These are phyloP conservation scores for Phainopepla nitens DNA, from an alignment of 2,113 vertebrate genomes.

Conservation along the genomic window DNA sequence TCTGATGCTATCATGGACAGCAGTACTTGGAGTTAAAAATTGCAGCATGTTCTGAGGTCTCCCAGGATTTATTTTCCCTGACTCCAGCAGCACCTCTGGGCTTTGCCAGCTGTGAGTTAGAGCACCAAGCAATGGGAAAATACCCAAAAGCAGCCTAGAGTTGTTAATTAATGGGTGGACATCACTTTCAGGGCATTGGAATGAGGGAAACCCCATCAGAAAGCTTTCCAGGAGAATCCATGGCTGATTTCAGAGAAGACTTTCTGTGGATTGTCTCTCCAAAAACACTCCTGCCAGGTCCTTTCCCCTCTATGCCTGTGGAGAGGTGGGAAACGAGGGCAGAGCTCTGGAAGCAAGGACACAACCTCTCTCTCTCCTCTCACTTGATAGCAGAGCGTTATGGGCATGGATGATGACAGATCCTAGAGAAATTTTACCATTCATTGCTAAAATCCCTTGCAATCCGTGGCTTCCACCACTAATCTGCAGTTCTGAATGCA, in stretches of 20 bases:
- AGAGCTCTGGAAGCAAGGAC: not conserved
- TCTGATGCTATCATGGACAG: not conserved
- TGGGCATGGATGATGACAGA: not conserved
- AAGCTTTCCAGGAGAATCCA: not conserved
- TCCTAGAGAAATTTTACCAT: not conserved
- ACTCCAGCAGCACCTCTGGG: not conserved
- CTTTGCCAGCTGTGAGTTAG: not conserved
- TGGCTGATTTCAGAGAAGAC: not conserved
- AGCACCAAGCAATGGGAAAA: not conserved
- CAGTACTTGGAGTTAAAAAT: not conserved
- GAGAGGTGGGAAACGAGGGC: not conserved
- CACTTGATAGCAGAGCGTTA: fast-evolving
- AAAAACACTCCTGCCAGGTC: not conserved
- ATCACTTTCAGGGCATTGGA: not conserved
- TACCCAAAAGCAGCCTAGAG: not conserved
- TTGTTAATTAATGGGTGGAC: not conserved
- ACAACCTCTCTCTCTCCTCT: not conserved
- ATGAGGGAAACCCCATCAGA: not conserved
- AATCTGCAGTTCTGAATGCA: not conserved
- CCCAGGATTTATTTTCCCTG: not conserved
- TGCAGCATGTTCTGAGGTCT: not conserved
- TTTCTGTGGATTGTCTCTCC: not conserved
- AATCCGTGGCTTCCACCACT: not conserved
- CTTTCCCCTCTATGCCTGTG: not conserved
- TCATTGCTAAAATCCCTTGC: not conserved